Base-by-base conservation (phyloP, 1,140 invertebrate species). In the Venustaconcha ellipsiformis region DNA sequence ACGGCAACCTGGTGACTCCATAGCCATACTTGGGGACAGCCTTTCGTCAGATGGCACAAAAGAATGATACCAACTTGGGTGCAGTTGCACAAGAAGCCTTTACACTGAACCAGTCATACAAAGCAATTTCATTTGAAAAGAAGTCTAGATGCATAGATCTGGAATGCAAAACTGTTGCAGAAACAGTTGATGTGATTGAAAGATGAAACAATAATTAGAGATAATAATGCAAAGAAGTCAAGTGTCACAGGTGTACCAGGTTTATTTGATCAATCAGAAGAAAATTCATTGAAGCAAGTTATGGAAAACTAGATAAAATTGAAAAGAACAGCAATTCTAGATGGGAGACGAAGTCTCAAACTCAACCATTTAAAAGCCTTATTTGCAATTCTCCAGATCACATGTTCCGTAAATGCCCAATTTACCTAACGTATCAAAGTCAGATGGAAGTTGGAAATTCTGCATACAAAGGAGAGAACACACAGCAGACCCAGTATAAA, bases 161-260 rank as follows among this genome's bases (percentile, higher is more conserved):
- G 2, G 26, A 30, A 30, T 30, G 26, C 26, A 2, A 2, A 30
- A 30, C 26, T 30, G 26, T 30, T 30, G 26, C 26, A 30, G 26
- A 30, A 30, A 4, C 26, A 30, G 26, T 30, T 30, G 26, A 74
- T 26, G 65, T 75, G 1, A 72, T 75, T 14, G 67, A 78, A n/a
- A 60, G 56, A 78, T 55, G 76, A 78, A n/a, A 55, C 62, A n/a
- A 30, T 78, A 17, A 4, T 70, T 15, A 71, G 76, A 14, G 37
- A 72, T 14, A 26, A 23, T 17, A 70, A 59, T 68, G 37, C 5
- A 20, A 17, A 48, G 3, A 12, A 8, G 55, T 17, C 12, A 60
- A 30, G 11, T 20, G 15, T 62, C 23, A 60, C 2, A 18, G 17
- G 20, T 30, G 26, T 30, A 30, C 26, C 26, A 1, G 26, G 26